These are phyloP conservation scores for Xestia c-nigrum DNA, from an alignment of 2,888 invertebrate genomes.

Conservation along the genomic window DNA sequence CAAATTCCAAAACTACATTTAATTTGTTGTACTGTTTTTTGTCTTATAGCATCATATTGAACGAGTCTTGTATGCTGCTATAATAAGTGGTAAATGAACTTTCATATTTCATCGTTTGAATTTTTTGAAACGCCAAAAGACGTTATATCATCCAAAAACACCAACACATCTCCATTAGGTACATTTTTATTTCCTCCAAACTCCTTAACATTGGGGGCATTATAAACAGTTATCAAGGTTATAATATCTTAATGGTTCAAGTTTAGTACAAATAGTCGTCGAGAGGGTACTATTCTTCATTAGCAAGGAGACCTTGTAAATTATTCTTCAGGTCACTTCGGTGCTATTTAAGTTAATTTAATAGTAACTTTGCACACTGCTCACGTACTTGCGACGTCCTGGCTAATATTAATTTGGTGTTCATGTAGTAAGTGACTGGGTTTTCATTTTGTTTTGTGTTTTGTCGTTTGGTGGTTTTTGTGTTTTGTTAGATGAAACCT, in stretches of 20 bases:
- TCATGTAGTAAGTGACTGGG: conserved; percentile 56
- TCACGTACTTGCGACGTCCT: conserved; percentile 78
- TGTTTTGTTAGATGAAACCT: not conserved
- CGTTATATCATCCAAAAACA: conserved; percentile 31
- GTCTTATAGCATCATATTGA: too few relatives aligned
- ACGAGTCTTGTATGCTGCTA: too few relatives aligned
- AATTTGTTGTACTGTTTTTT: too few relatives aligned
- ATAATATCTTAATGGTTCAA: conserved; percentile 89
- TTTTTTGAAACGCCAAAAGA: not conserved
- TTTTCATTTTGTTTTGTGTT: conserved; percentile 48
- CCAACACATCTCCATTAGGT: conserved; percentile 42
- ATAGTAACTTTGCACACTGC: conserved; percentile 84
- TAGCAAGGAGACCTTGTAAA: conserved; percentile 85
- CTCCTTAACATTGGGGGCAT: conserved; percentile 71
- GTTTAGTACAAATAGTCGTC: conserved; percentile 86
- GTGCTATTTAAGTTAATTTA: conserved; percentile 89
- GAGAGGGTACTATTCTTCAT: conserved; percentile 88
- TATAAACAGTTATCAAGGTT: conserved; percentile 77
- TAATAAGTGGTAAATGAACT: too few relatives aligned
- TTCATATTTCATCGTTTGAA: not conserved
- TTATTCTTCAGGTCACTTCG: conserved; percentile 89
- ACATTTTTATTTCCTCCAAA: conserved; percentile 61
- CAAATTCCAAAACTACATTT: not conserved
- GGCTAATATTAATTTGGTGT: conserved; percentile 72
- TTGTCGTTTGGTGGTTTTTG: conserved; percentile 24